phyloP scores from a whole-genome alignment of 2,888 invertebrate genomes.

The Auanema freiburgensis region DNA sequence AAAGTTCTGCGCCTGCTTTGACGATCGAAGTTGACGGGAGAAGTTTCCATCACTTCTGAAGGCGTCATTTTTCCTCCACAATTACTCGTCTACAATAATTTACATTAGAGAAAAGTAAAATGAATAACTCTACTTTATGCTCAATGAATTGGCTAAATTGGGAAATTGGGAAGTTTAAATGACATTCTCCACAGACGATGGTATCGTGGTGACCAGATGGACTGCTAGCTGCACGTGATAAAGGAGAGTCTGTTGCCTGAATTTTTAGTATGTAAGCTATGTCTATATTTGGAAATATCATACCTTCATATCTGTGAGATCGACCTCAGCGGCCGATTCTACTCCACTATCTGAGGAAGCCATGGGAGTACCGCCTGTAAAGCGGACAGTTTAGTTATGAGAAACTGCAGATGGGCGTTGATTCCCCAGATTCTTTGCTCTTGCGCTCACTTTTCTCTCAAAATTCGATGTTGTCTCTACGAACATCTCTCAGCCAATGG shows the following conservation, averaged over 20 bases:
- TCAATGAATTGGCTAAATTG: constrained; percentile 58
- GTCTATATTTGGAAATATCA: constrained; percentile 3
- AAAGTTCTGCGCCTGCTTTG: constrained; percentile 40
- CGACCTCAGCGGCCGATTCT: constrained; percentile 60
- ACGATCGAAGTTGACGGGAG: constrained; percentile 36
- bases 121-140: constrained; percentile 51
- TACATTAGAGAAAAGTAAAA: constrained; percentile 8
- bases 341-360: constrained; percentile 63
- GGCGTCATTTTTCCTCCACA: constrained; percentile 52
- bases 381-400: constrained; percentile 8
- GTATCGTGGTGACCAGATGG: constrained; percentile 32
- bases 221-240: constrained; percentile 38
- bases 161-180: constrained; percentile 48
- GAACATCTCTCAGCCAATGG: too few species aligned
- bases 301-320: constrained; percentile 42
- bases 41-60: constrained; percentile 42
- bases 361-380: constrained; percentile 51
- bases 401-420: not conserved
- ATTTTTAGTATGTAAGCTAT: not conserved
- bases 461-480: too few species aligned
- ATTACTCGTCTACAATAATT: constrained; percentile 36
- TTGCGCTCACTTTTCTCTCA: too few species aligned
- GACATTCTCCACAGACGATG: constrained; percentile 61
- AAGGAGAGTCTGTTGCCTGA: constrained; percentile 42
- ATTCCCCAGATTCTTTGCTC: too few species aligned